These are phyloP conservation scores for Lordiphosa stackelbergi DNA, from an alignment of 1,140 invertebrate species.

Conservation along the genomic window DNA sequence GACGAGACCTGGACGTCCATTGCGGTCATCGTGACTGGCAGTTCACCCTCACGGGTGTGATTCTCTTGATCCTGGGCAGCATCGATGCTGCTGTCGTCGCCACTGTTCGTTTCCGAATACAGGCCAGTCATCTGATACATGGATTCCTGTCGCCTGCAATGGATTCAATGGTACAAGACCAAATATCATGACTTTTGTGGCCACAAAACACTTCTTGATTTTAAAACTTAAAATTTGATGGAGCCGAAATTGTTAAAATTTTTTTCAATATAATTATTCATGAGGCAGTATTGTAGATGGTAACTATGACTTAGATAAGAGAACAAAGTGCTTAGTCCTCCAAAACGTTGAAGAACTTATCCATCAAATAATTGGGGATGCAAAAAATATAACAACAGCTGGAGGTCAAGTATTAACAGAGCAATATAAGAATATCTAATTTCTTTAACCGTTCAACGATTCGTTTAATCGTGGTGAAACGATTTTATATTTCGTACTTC, in stretches of 20 bases:
- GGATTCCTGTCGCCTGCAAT: conserved; percentile 85
- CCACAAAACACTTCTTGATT: background rate
- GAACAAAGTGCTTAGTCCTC: too few relatives aligned
- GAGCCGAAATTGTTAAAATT: background rate
- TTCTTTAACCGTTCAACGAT: too few relatives aligned
- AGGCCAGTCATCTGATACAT: conserved; percentile 93
- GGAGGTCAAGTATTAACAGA: too few relatives aligned
- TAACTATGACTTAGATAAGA: too few relatives aligned
- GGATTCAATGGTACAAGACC: background rate
- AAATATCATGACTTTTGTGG: conserved; percentile 26
- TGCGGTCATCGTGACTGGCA: conserved; percentile 42
- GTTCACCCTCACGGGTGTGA: conserved; percentile 9
- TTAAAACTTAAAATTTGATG: background rate
- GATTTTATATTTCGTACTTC: too few relatives aligned
- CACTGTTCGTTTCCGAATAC: conserved; percentile 84
- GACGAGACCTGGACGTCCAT: conserved; percentile 21
- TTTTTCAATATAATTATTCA: too few relatives aligned
- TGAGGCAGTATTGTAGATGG: too few relatives aligned
- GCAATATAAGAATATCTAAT: too few relatives aligned
- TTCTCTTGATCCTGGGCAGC: conserved; percentile 44
- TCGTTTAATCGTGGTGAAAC: too few relatives aligned
- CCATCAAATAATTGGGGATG: too few relatives aligned
- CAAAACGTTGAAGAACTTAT: too few relatives aligned
- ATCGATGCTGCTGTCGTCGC: conserved; percentile 79
- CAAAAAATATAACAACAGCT: too few relatives aligned